These are phyloP conservation scores for Drosophila borealis DNA, from an alignment of 2,888 invertebrate species.

Conservation along the genomic window DNA sequence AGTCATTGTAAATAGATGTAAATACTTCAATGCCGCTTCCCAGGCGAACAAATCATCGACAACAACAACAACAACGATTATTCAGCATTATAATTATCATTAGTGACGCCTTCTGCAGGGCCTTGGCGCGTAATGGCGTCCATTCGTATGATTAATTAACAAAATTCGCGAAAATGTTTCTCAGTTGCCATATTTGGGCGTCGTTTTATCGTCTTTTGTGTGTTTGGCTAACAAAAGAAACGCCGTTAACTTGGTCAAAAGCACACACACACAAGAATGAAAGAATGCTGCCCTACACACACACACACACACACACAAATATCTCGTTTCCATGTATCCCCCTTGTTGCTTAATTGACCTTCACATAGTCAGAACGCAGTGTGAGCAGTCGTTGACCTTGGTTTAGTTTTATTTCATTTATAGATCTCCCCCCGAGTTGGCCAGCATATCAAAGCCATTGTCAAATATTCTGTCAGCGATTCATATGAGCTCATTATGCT, in stretches of 20 bases:
- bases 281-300: constrained; percentile 36
- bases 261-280: constrained; percentile 29
- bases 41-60: constrained; percentile 10
- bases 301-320: constrained; percentile 4
- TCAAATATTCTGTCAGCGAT: constrained; percentile 31
- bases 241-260: constrained; percentile 55
- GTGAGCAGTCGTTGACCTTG: constrained; percentile 37
- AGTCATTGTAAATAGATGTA: constrained; percentile 38
- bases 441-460: constrained; percentile 20
- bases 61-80: constrained; percentile 23
- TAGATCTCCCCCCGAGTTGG: constrained; percentile 4
- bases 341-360: constrained; percentile 24
- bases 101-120: constrained; percentile 52
- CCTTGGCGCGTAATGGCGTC: constrained; percentile 50
- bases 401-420: constrained; percentile 41
- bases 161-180: constrained; percentile 55
- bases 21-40: constrained; percentile 19
- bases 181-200: constrained; percentile 35
- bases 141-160: constrained; percentile 71
- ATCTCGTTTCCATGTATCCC: constrained; percentile 11
- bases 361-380: constrained; percentile 50
- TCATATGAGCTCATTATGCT: neutral
- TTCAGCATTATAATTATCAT: constrained; percentile 54
- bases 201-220: constrained; percentile 53
- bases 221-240: constrained; percentile 53